Evolutionary conservation across 2,888 invertebrate genomes (phyloP), one percentile per base, ranked within the genome.

Genomic region (Apotomis turbidana): DNA sequence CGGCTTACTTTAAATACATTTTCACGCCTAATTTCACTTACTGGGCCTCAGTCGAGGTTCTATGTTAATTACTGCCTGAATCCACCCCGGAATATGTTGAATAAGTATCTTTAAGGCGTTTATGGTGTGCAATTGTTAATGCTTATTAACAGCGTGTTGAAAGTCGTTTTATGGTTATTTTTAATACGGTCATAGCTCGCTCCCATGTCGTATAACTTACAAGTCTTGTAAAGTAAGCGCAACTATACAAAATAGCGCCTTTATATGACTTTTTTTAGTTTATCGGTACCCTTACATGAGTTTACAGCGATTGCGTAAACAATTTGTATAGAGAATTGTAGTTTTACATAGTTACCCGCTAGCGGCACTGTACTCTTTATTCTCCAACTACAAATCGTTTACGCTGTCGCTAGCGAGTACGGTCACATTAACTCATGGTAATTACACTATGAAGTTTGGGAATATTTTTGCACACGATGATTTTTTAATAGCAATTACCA

Each of bases 41-140:
- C 49, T 10, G 55, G 61, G 61, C 27, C 61, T 61, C 41, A 9
- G 5, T 13, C n/a, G 36, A n/a, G 62, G 36, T 13, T 85, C 83
- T 88, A 87, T 86, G 88, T 89, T 89, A 85, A 90, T 91, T 91
- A 89, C 79, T 88, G 91, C 88, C 91, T 91, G 88, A 91, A 92
- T 90, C 91, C 91, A 85, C 89, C 90, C 88, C 88, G 88, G 85
- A 85, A 83, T 81, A 87, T 87, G 85, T 79, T 84, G 78, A 85
- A 86, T 86, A 86, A 86, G 87, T 88, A 87, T 84, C 84, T 76
- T 79, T 90, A 90, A 89, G 89, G 81, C 82, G 82, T 83, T 78
- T 77, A 87, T 87, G 76, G 77, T 85, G 91, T 91, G 92, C 91
- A 91, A 91, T 92, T 93, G 92, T 91, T 91, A 83, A 80, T 86